Base-by-base conservation (phyloP, 2,888 invertebrate species). In the Drosophila fulvimacula region DNA sequence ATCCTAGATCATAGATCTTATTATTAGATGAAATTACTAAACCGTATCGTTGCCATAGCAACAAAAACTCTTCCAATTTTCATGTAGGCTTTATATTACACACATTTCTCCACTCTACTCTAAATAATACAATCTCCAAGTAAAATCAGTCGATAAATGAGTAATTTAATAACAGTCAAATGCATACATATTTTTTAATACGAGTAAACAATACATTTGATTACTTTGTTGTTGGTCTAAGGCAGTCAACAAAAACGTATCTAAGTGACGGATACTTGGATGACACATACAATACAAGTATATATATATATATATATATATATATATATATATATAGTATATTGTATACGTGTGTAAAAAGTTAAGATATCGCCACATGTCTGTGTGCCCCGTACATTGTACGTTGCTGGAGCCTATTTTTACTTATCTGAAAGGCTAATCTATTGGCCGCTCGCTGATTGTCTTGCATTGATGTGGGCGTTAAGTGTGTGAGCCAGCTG, bases 371-470 rank as follows among this genome's bases (percentile, higher is more conserved):
- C 34, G 15, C 19, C n/a, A 11, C 21, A n/a, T 52, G 30, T 44
- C 21, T 56, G 24, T 55, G 32, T 46, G 44, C 21, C 10, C 10
- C 21, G 30, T 15, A n/a, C 11, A 32, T 13, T 30, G 17, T 13
- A 15, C 13, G 36, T 15, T 19, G 36, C 39, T n/a, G 56, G 24
- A 41, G 24, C 39, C 44, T 30, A 39, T 58, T 48, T 49, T 21
- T 11, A n/a, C 42, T 57, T 72, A 72, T 72, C 72, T 36, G 34
- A 24, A 19, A 21, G 48, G 48, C 48, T 65, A 71, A 71, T 71
- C 71, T 59, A 27, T 51, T 65, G 49, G 42, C 65, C 52, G 52
- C 53, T 10, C 32, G 32, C 61, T 72, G 72, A 72, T 72, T 61
- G 59, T 36, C 39, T 24, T 34, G 52, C 58, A 21, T 32, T 17